Evolutionary conservation across 2,113 vertebrate species (phyloP).

Genomic region (Crocuta crocuta): DNA sequence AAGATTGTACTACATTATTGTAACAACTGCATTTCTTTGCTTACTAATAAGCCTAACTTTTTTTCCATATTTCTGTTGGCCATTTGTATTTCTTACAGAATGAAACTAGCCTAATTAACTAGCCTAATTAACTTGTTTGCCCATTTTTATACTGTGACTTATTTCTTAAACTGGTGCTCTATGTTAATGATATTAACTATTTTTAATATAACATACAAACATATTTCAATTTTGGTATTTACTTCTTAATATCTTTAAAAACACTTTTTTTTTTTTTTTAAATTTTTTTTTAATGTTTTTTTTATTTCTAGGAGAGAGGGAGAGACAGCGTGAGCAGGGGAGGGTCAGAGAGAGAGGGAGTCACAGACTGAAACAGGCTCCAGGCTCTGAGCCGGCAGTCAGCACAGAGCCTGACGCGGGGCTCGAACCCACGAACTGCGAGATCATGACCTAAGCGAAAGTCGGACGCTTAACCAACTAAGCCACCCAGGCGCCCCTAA

Average conservation of each 20-base stretch:
- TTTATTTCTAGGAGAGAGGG: too few species aligned
- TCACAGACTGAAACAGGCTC: too few species aligned
- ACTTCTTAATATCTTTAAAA: constrained; percentile 44
- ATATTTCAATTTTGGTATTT: constrained; percentile 51
- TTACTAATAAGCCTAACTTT: constrained; percentile 12
- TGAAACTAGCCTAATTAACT: not conserved
- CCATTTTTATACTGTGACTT: not conserved
- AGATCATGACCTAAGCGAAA: too few species aligned
- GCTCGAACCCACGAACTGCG: too few species aligned
- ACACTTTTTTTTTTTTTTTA: too few species aligned
- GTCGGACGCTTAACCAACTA: too few species aligned
- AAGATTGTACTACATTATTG: not conserved
- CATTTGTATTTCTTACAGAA: not conserved
- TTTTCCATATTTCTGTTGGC: not conserved
- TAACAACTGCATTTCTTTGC: not conserved
- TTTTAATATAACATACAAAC: not conserved
- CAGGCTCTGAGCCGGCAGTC: too few species aligned
- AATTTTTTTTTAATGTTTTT: too few species aligned
- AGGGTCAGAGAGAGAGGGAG: too few species aligned
- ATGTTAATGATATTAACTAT: not conserved
- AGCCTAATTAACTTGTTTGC: not conserved
- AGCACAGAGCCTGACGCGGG: too few species aligned
- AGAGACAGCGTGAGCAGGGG: too few species aligned
- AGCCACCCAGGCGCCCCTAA: too few species aligned
- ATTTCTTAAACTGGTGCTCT: not conserved